Evolutionary conservation across 2,888 invertebrate genomes (phyloP).

Genomic region (Trichogramma evanescens): DNA sequence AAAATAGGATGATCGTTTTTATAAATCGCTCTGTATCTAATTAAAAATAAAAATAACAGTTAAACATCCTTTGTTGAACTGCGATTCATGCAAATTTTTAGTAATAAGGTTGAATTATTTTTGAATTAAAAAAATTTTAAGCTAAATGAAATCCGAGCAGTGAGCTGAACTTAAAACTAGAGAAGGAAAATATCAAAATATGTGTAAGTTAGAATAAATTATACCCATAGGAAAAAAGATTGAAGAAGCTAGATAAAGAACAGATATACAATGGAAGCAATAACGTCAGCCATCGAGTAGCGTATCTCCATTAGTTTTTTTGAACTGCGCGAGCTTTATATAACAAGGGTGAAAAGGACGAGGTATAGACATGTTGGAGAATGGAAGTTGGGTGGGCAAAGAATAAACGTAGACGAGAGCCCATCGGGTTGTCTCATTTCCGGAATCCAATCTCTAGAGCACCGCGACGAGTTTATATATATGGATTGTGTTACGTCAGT

Average conservation of each 20-base stretch:
- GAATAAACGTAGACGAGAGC: constrained; percentile 28
- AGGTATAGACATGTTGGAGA: not conserved
- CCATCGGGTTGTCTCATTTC: constrained; percentile 45
- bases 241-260: constrained; percentile 24
- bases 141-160: too few species aligned
- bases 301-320: constrained; percentile 33
- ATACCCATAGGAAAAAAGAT: constrained; percentile 13
- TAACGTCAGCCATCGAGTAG: constrained; percentile 37
- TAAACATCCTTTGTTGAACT: too few species aligned
- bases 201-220: too few species aligned
- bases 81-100: too few species aligned
- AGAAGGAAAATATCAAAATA: too few species aligned
- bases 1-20: too few species aligned
- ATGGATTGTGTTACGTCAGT: too few species aligned
- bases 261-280: constrained; percentile 34
- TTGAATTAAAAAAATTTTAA: too few species aligned
- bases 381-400: not conserved
- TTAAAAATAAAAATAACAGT: too few species aligned
- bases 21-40: too few species aligned
- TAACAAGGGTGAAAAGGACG: not conserved
- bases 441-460: constrained; percentile 41
- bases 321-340: not conserved
- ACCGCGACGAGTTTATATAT: not conserved
- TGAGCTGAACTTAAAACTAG: too few species aligned
- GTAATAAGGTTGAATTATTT: too few species aligned